A percentile compares a stretch with the other conserved stretches of the same genome.
phyloP scores from a whole-genome alignment of 2,888 invertebrate species.

The Lycocerus yunnanus region DNA sequence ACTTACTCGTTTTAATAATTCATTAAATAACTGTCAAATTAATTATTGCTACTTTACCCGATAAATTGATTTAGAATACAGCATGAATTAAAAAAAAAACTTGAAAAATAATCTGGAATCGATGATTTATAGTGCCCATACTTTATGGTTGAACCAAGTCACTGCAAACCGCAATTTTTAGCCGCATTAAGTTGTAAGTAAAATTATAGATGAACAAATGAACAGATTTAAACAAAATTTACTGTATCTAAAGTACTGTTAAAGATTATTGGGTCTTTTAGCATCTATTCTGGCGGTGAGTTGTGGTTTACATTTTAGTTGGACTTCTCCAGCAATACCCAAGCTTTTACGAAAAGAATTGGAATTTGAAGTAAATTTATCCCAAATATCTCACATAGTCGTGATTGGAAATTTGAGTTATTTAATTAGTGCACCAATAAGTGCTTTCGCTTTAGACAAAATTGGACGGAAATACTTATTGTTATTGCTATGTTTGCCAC shows the following conservation, averaged over 20 bases:
- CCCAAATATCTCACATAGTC: slow-evolving; percentile 34
- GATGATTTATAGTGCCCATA: not conserved
- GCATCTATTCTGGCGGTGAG: slow-evolving; percentile 27
- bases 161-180: not conserved
- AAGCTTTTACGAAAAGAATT: slow-evolving; percentile 25
- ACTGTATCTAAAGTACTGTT: not conserved
- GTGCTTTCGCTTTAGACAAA: slow-evolving; percentile 36
- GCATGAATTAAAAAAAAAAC: not conserved
- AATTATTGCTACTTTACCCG: not conserved
- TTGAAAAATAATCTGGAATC: not conserved
- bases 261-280: not conserved
- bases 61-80: not conserved
- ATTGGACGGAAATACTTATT: slow-evolving; percentile 44
- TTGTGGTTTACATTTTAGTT: slow-evolving; percentile 29
- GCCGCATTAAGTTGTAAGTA: not conserved
- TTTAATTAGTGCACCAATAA: slow-evolving; percentile 23
- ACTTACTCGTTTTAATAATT: not conserved
- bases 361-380: slow-evolving; percentile 21
- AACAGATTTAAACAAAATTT: not conserved
- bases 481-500: slow-evolving; percentile 43
- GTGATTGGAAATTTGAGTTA: slow-evolving; percentile 33
- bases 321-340: slow-evolving; percentile 37
- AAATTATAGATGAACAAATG: not conserved
- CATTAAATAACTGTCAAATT: not conserved
- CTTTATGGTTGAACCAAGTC: not conserved